Evolutionary conservation across 2,113 vertebrate genomes (phyloP).

Genomic region (Neodon shergylaensis): DNA sequence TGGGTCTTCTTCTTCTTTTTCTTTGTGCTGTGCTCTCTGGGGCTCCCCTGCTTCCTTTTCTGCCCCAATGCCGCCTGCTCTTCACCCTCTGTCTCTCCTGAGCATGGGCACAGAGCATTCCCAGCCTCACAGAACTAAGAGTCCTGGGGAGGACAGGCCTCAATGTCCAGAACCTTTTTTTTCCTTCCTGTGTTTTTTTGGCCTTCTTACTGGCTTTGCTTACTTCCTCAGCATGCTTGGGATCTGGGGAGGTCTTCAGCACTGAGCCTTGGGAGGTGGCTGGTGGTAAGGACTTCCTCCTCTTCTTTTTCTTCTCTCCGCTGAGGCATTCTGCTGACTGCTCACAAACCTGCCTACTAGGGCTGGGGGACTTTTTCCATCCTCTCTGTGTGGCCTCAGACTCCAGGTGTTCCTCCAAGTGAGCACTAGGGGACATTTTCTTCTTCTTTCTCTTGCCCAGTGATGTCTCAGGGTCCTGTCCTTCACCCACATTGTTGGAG

Average conservation of each 20-base stretch:
- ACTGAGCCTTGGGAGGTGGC: background rate
- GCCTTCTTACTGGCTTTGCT: conserved; percentile 55
- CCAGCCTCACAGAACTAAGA: background rate
- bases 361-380: background rate
- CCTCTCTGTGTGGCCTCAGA: background rate
- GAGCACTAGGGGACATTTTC: background rate
- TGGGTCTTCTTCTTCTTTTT: conserved; percentile 77
- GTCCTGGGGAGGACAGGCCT: background rate
- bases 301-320: conserved; percentile 68
- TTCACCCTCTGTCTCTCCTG: background rate
- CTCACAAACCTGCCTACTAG: background rate
- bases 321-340: background rate
- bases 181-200: conserved; percentile 75
- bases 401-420: background rate
- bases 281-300: conserved; percentile 14
- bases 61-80: conserved; percentile 14
- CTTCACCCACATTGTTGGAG: background rate
- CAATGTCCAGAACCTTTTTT: background rate
- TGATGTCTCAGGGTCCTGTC: background rate
- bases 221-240: background rate
- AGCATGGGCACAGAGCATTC: accelerated
- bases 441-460: conserved; percentile 78
- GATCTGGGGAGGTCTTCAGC: background rate
- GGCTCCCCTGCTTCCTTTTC: conserved; percentile 60
- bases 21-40: background rate